A percentile compares a stretch with the other conserved stretches of the same genome.
phyloP scores from a whole-genome alignment of 2,888 invertebrate genomes.

The Leuctra nigra region DNA sequence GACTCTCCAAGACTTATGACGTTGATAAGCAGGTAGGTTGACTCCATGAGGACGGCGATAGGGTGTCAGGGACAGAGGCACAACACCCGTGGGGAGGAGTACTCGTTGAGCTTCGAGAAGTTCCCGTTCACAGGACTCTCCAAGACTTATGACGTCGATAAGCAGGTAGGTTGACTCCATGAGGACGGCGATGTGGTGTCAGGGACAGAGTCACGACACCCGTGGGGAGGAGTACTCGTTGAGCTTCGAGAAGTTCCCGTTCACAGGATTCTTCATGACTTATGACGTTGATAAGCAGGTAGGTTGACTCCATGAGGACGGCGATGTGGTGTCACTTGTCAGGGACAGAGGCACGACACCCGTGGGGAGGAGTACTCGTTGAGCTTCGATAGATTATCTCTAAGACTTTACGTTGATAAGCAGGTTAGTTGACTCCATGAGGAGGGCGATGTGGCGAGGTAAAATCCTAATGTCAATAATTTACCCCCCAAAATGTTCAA shows the following conservation, averaged over 20 bases:
- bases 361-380: conserved; percentile 53
- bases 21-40: conserved; percentile 55
- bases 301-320: conserved; percentile 42
- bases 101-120: conserved; percentile 50
- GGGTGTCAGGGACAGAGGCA: conserved; percentile 49
- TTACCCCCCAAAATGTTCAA: no score
- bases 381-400: conserved; percentile 53
- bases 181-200: no score
- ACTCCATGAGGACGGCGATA: no score
- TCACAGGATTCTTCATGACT: conserved; percentile 54
- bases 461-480: no score
- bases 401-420: conserved; percentile 63
- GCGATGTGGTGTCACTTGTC: conserved; percentile 56
- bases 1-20: conserved; percentile 61
- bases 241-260: conserved; percentile 54
- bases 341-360: conserved; percentile 45
- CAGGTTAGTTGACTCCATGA: no score
- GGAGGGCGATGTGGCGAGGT: no score
- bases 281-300: conserved; percentile 56
- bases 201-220: conserved; percentile 45
- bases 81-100: conserved; percentile 50
- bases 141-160: conserved; percentile 65
- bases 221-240: conserved; percentile 53
- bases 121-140: conserved; percentile 54
- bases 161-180: no score